phyloP scores from a whole-genome alignment of 1,140 invertebrate genomes.

The Melitaea cinxia region DNA sequence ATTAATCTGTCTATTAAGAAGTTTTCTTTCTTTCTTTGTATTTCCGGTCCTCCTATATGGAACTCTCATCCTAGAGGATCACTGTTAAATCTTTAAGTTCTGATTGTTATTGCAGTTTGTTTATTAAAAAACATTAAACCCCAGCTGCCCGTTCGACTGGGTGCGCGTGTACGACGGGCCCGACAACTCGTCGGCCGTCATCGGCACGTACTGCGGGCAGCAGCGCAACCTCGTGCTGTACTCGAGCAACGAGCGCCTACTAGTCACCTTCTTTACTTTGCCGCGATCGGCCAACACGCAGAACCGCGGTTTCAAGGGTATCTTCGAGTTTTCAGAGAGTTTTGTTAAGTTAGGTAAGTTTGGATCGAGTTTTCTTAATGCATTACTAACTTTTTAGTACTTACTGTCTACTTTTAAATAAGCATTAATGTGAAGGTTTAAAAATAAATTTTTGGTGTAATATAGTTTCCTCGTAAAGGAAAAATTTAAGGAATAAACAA shows the following conservation, averaged over 20 bases:
- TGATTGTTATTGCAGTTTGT: no score
- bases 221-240: conserved; percentile 97
- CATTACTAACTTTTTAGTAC: no score
- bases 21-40: no score
- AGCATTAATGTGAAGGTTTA: no score
- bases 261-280: conserved; percentile 94
- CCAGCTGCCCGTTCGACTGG: conserved; percentile 98
- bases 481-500: no score
- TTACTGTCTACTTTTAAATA: no score
- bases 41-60: no score
- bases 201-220: conserved; percentile 99
- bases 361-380: neutral
- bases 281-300: conserved; percentile 94
- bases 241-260: conserved; percentile 94
- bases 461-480: no score
- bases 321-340: conserved; percentile 97
- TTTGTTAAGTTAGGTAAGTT: conserved; percentile 95
- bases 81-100: no score
- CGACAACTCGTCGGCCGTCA: conserved; percentile 91
- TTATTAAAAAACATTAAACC: neutral
- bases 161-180: conserved; percentile 98
- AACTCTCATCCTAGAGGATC: no score
- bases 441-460: no score
- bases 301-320: conserved; percentile 97
- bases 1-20: no score